Base-by-base conservation (phyloP, 2,113 vertebrate genomes). In the Dinomys branickii region DNA sequence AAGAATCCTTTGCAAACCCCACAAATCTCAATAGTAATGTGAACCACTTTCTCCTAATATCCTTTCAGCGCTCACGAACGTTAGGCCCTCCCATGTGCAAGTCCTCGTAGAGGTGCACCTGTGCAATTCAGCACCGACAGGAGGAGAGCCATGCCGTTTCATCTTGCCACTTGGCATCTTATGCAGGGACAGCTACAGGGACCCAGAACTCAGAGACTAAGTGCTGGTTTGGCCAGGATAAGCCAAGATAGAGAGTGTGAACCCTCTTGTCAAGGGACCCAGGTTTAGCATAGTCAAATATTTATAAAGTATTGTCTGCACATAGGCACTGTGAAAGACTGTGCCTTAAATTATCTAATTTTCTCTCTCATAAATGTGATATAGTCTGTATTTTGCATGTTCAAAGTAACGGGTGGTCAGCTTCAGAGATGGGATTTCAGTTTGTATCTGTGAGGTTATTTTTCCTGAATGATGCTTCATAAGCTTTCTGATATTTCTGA, bases 371-470 rank as follows among this genome's bases (percentile, higher is more conserved):
- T 85, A 54, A 85, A 56, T 85, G 50, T 91, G 81, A 78, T 8
- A 33, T 92, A 71, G 41, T 75, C 13, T 90, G 26, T n/a, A 69
- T 88, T 95, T 94, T 80, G 35, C 13, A 93, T 56, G 54, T 28
- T 63, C 35, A 63, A 22, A 3, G 7, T 86, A 69, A 85, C 47
- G 54, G 47, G 30, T 67, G 41, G 30, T 75, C 81, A 61, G 69
- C 95, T 54, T 41, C 14, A 80, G 59, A 33, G 33, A 83, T 75
- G 56, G 20, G 35, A 90, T 86, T 94, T 0, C 0, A 90, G 47
- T 59, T 50, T 88, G 10, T 95, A 54, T 88, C 54, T 87, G 56
- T 87, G 78, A 95, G 86, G 54, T 59, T 93, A 54, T 93, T 65
- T 94, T 94, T 47, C 56, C 13, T 78, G 3, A 47, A 4, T 77